Percentiles rank a stretch among this genome's conserved stretches.
These are phyloP conservation scores for Asobara japonica DNA, from an alignment of 1,140 invertebrate species.

Conservation along the genomic window DNA sequence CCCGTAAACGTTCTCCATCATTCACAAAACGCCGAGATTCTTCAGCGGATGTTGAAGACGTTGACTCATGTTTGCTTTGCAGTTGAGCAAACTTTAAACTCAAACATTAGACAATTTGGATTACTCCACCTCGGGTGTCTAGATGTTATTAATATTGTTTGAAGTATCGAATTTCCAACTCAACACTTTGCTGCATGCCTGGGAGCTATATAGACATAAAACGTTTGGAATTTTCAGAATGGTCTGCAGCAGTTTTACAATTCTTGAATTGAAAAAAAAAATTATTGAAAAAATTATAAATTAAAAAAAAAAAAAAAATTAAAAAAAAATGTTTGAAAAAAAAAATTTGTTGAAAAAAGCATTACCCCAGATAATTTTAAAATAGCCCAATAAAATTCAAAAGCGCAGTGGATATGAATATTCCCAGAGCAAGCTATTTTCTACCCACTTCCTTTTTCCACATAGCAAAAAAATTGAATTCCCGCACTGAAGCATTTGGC, in stretches of 20 bases:
- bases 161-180: neutral
- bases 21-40: neutral
- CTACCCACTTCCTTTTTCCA: conserved; percentile 2
- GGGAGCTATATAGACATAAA: no score
- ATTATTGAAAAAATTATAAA: no score
- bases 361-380: neutral
- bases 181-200: no score
- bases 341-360: neutral
- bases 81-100: conserved; percentile 9
- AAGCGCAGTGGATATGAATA: neutral
- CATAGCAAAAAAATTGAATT: neutral
- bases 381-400: neutral
- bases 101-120: neutral
- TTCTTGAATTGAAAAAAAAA: no score
- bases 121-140: neutral
- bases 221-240: no score
- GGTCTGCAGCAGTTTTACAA: no score
- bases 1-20: neutral
- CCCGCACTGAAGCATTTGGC: conserved; percentile 8
- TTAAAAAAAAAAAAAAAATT: no score
- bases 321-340: no score
- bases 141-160: neutral
- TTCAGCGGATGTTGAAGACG: neutral
- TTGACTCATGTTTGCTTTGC: neutral
- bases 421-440: neutral